phyloP scores from a whole-genome alignment of 2,797 vertebrate genomes.

The Diceros bicornis region DNA sequence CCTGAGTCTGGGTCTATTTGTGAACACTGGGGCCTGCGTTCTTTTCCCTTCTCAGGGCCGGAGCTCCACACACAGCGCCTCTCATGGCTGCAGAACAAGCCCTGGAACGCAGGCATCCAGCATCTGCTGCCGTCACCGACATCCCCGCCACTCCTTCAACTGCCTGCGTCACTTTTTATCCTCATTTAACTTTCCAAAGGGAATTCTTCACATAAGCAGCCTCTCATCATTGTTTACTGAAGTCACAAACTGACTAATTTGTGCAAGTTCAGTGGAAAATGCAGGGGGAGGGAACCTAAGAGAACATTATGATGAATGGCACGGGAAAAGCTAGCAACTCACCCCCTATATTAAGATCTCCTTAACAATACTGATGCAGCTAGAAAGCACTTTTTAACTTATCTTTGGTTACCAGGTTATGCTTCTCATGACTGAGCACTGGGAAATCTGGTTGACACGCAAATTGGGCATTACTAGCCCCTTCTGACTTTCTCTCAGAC shows the following conservation, averaged over 20 bases:
- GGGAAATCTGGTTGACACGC: not conserved
- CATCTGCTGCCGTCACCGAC: conserved; percentile 36
- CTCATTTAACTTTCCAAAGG: not conserved
- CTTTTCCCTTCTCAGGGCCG: not conserved
- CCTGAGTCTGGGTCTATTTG: not conserved
- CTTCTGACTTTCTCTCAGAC: not conserved
- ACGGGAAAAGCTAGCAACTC: not conserved
- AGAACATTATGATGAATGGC: not conserved
- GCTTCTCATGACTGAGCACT: not conserved
- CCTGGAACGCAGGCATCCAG: conserved; percentile 13
- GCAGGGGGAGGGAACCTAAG: not conserved
- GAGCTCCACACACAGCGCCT: not conserved
- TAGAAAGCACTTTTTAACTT: not conserved
- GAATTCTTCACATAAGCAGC: conserved; percentile 3
- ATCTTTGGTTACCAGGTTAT: not conserved
- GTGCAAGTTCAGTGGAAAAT: not conserved
- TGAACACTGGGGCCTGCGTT: not conserved
- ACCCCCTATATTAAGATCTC: not conserved
- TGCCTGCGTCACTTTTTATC: not conserved
- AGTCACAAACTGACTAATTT: not conserved
- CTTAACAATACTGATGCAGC: too few species aligned
- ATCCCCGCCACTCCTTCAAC: not conserved
- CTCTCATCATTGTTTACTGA: not conserved
- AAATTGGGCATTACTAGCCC: too few species aligned
- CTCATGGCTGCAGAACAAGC: not conserved